Percentiles rank a stretch among this genome's conserved stretches.
phyloP scores from a whole-genome alignment of 1,140 invertebrate genomes.

The Cydia strobilella region DNA sequence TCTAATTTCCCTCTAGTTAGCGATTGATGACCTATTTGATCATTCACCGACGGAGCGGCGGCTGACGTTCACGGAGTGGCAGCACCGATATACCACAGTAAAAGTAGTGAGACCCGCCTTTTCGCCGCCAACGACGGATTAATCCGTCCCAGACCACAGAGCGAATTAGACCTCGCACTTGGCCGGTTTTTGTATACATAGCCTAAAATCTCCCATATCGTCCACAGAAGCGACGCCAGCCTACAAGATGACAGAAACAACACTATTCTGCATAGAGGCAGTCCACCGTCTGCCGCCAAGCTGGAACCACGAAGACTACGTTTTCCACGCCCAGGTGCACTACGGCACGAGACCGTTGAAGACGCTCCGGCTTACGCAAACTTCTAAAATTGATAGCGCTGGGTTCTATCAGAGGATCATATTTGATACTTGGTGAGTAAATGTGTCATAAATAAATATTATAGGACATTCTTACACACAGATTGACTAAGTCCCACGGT shows the following conservation, averaged over 20 bases:
- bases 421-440: conserved; percentile 89
- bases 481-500: too few species aligned
- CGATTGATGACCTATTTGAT: not conserved
- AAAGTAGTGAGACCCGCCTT: too few species aligned
- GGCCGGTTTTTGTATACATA: too few species aligned
- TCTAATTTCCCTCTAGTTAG: too few species aligned
- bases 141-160: too few species aligned
- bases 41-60: not conserved
- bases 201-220: not conserved
- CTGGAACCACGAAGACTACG: conserved; percentile 93
- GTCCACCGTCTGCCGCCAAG: conserved; percentile 88
- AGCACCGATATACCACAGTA: too few species aligned
- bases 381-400: conserved; percentile 81
- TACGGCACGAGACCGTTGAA: conserved; percentile 91
- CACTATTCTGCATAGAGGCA: conserved; percentile 91
- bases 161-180: too few species aligned
- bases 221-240: conserved; percentile 83
- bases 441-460: too few species aligned
- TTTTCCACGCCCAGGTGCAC: conserved; percentile 91
- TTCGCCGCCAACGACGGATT: too few species aligned
- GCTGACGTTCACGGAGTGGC: too few species aligned
- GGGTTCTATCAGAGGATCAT: conserved; percentile 89
- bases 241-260: conserved; percentile 87
- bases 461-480: too few species aligned
- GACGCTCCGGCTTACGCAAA: conserved; percentile 84